Evolutionary conservation across 2,113 vertebrate genomes (phyloP).

Genomic region (Forbesichthys papilliferus): DNA sequence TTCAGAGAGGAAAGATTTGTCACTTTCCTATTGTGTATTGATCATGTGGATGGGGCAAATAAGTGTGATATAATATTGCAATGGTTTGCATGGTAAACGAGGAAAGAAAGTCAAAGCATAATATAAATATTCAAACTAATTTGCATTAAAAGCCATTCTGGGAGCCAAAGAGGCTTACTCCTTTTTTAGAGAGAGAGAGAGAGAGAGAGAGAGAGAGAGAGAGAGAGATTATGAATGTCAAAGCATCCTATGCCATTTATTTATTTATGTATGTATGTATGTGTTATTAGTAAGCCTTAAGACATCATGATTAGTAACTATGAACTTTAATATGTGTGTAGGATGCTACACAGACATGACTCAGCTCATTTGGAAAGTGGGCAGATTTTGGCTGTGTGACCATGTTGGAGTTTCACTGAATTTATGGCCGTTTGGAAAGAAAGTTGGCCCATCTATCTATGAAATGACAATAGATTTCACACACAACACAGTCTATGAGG

Average conservation of each 20-base stretch:
- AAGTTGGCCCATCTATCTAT: background rate
- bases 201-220: background rate
- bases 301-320: constrained; percentile 39
- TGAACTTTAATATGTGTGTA: background rate
- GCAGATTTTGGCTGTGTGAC: constrained; percentile 39
- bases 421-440: too few relatives aligned
- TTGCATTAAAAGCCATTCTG: constrained; percentile 5
- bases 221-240: constrained; percentile 39
- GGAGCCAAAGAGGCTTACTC: constrained; percentile 66
- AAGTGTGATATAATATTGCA: constrained; percentile 51
- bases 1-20: constrained; percentile 49
- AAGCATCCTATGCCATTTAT: constrained; percentile 60
- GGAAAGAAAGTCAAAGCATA: constrained; percentile 11
- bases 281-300: constrained; percentile 48
- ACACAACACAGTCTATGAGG: too few relatives aligned
- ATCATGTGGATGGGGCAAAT: constrained; percentile 57
- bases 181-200: constrained; percentile 37
- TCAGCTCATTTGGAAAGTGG: constrained; percentile 45
- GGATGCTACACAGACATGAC: constrained; percentile 44
- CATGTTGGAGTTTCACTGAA: constrained; percentile 1
- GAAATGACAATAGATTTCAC: too few relatives aligned
- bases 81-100: constrained; percentile 24
- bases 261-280: constrained; percentile 53
- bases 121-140: constrained; percentile 7
- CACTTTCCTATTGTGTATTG: constrained; percentile 62